phyloP scores from a whole-genome alignment of 2,113 vertebrate species.

The Clarias magur region DNA sequence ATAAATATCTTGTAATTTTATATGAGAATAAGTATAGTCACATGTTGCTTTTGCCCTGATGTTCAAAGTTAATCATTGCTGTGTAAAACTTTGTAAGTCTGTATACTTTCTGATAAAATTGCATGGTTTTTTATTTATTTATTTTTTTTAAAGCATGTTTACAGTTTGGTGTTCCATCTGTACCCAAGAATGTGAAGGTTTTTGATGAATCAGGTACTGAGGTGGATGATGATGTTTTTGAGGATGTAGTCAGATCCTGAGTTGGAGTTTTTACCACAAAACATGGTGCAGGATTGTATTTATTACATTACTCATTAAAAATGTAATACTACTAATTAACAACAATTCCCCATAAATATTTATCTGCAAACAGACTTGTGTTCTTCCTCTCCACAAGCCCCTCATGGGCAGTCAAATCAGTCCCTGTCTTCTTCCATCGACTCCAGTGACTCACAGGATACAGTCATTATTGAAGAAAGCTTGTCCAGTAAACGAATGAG shows the following conservation, averaged over 20 bases:
- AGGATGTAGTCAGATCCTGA: too few relatives aligned
- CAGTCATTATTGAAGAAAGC: not conserved
- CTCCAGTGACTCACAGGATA: conserved; percentile 1
- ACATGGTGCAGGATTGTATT: not conserved
- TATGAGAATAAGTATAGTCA: not conserved
- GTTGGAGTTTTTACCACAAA: not conserved
- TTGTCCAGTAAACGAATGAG: not conserved
- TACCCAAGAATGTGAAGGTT: too few relatives aligned
- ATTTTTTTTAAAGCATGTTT: too few relatives aligned
- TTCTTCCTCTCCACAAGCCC: not conserved
- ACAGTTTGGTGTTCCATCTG: too few relatives aligned
- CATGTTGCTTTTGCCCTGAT: too few relatives aligned
- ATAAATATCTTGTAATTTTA: not conserved
- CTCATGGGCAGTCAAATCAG: not conserved
- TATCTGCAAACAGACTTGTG: not conserved
- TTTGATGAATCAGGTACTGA: too few relatives aligned
- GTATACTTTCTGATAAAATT: not conserved
- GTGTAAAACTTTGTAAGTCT: too few relatives aligned
- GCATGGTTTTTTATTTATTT: not conserved
- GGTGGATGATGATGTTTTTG: too few relatives aligned
- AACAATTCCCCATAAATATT: not conserved
- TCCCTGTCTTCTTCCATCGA: not conserved
- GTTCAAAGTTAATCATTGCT: too few relatives aligned
- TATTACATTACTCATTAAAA: not conserved
- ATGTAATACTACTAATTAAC: not conserved